Evolutionary conservation across 1,140 invertebrate species (phyloP).

Genomic region (Drosophila eugracilis): DNA sequence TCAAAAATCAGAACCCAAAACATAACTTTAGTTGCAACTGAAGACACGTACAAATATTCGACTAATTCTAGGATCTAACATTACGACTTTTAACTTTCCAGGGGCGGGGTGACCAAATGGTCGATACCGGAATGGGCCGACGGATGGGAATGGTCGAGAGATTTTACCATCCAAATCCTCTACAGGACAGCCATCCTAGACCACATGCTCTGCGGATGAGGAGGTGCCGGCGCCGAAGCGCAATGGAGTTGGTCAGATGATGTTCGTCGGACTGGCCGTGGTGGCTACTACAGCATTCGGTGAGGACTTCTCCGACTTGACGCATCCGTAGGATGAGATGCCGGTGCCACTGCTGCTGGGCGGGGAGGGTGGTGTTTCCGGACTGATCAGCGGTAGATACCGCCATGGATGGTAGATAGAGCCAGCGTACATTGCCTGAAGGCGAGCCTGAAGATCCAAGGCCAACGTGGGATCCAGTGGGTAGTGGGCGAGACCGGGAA

Average conservation of each 20-base stretch:
- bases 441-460: constrained; percentile 80
- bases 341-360: constrained; percentile 79
- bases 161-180: neutral
- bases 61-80: constrained; percentile 69
- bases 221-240: constrained; percentile 74
- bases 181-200: constrained; percentile 44
- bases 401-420: constrained; percentile 83
- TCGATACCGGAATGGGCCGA: constrained; percentile 9
- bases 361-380: constrained; percentile 80
- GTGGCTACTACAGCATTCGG: constrained; percentile 50
- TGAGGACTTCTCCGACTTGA: constrained; percentile 81
- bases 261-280: constrained; percentile 67
- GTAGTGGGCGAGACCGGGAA: constrained; percentile 75
- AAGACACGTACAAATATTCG: constrained; percentile 46
- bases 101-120: constrained; percentile 18
- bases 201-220: constrained; percentile 71
- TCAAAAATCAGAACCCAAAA: constrained; percentile 12
- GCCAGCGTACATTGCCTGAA: constrained; percentile 83
- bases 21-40: constrained; percentile 2
- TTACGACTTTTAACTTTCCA: constrained; percentile 25
- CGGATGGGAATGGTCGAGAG: neutral
- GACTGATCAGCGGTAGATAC: constrained; percentile 79
- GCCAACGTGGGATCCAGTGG: constrained; percentile 82
- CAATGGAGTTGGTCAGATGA: constrained; percentile 85
- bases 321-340: constrained; percentile 80